Evolutionary conservation across 2,113 vertebrate genomes (phyloP).

Genomic region (Pheucticus melanocephalus): DNA sequence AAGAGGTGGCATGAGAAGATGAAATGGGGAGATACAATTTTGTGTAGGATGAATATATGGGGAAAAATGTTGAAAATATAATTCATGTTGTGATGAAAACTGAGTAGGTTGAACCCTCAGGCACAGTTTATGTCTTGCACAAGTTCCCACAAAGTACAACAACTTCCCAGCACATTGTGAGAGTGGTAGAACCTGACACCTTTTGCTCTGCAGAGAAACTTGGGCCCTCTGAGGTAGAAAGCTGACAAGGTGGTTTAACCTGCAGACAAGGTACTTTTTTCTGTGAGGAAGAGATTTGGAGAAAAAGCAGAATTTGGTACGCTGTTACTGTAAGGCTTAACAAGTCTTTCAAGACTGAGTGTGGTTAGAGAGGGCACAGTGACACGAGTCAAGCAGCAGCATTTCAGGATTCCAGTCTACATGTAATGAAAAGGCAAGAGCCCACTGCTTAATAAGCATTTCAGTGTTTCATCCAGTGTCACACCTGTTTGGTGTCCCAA

Average conservation of each 20-base stretch:
- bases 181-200: not conserved
- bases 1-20: not conserved
- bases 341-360: not conserved
- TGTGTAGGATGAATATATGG: not conserved
- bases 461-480: not conserved
- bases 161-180: not conserved
- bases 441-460: not conserved
- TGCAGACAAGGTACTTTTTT: not conserved
- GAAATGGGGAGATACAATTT: not conserved
- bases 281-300: not conserved
- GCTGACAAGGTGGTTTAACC: not conserved
- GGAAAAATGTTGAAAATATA: not conserved
- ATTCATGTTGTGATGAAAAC: not conserved
- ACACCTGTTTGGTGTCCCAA: not conserved
- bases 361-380: not conserved
- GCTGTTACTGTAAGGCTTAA: not conserved
- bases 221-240: not conserved
- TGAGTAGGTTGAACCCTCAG: conserved; percentile 35
- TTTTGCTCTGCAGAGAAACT: conserved; percentile 6
- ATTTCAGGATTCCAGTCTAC: not conserved
- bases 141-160: conserved; percentile 20
- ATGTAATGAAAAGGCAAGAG: conserved; percentile 14
- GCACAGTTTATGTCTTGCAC: conserved; percentile 22
- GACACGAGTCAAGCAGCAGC: not conserved
- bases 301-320: not conserved